Evolutionary conservation across 2,888 invertebrate genomes (phyloP).

Genomic region (Orchesella flavescens): DNA sequence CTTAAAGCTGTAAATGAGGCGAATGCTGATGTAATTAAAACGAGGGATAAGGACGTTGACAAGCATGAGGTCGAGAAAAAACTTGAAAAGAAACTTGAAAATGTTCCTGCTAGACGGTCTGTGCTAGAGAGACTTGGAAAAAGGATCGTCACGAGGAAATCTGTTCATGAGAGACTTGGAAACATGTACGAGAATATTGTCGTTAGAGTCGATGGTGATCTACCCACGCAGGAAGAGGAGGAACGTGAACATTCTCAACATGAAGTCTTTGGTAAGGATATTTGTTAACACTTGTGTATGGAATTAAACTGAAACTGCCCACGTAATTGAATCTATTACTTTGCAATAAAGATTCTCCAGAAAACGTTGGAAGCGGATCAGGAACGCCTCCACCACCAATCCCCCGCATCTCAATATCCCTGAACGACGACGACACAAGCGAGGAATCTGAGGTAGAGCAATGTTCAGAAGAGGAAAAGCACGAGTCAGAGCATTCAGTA

Average conservation of each 20-base stretch:
- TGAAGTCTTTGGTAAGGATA: neutral
- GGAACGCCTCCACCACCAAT: neutral
- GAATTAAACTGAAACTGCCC: no score
- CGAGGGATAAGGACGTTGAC: neutral
- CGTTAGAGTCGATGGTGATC: no score
- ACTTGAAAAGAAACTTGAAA: neutral
- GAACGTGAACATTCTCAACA: neutral
- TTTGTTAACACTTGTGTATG: no score
- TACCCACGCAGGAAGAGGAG: neutral
- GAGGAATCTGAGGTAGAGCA: constrained; percentile 20
- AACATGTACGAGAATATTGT: no score
- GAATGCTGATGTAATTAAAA: constrained; percentile 19
- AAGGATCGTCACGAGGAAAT: neutral
- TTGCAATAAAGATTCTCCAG: neutral
- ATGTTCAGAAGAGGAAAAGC: constrained; percentile 23
- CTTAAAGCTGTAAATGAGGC: constrained; percentile 25
- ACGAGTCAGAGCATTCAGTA: neutral
- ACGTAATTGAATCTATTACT: no score
- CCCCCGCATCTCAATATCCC: constrained; percentile 10
- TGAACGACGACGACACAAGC: constrained; percentile 28
- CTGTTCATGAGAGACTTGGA: constrained; percentile 7
- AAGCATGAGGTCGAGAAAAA: neutral
- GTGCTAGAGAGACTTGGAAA: constrained; percentile 14
- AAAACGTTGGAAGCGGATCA: neutral
- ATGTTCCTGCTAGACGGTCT: neutral